Conservation (phyloP, 2,797 vertebrate species). For the Echiichthys vipera region DNA sequence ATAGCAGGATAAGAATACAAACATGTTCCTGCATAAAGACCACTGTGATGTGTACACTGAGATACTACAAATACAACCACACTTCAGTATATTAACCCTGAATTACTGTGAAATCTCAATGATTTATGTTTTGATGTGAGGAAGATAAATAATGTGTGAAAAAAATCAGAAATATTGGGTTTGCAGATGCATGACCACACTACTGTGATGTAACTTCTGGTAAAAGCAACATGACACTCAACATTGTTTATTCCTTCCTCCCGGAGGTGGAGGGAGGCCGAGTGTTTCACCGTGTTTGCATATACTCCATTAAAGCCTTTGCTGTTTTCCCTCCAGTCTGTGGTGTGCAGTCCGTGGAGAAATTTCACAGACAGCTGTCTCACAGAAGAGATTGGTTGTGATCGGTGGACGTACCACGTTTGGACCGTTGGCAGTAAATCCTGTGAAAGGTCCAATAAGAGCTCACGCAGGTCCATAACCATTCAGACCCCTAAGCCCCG, state of each 20-base stretch:
- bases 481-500: accelerated
- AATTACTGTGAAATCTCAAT: too few relatives aligned
- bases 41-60: not conserved
- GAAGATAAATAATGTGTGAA: too few relatives aligned
- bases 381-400: not conserved
- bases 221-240: too few relatives aligned
- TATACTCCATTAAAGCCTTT: not conserved
- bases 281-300: not conserved
- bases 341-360: accelerated
- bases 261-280: not conserved
- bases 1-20: not conserved
- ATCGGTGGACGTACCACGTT: not conserved
- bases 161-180: too few relatives aligned
- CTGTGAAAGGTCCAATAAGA: accelerated
- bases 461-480: accelerated
- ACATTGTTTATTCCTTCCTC: too few relatives aligned
- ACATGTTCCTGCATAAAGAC: not conserved
- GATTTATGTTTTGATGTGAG: too few relatives aligned
- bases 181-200: not conserved
- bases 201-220: too few relatives aligned
- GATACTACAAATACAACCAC: not conserved
- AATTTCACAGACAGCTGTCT: accelerated
- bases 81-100: too few relatives aligned
- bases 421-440: accelerated
- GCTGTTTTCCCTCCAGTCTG: not conserved